Evolutionary conservation across 1,140 invertebrate genomes (phyloP).

Genomic region (Apocrypta bakeri): DNA sequence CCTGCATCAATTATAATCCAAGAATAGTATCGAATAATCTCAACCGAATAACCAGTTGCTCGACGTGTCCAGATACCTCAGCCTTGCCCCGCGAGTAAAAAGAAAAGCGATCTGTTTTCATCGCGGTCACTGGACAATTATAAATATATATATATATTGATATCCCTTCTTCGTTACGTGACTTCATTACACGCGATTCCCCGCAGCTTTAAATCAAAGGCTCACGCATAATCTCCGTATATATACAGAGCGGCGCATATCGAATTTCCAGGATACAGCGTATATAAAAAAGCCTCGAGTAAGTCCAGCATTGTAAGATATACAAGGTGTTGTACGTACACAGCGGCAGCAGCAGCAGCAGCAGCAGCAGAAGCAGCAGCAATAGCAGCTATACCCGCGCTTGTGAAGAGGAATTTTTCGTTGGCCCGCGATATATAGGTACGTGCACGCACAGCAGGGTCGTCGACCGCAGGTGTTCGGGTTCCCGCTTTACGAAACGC

Average conservation of each 20-base stretch:
- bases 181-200: not conserved
- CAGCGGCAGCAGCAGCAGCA: no score
- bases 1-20: not conserved
- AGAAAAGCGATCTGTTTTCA: not conserved
- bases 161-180: no score
- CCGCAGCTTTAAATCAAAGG: conserved; percentile 48
- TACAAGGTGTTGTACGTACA: no score
- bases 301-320: conserved; percentile 40
- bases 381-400: no score
- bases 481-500: conserved; percentile 46
- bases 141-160: not conserved
- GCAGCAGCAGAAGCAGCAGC: no score
- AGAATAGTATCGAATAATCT: not conserved
- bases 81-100: no score
- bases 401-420: conserved; percentile 68
- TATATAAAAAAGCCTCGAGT: conserved; percentile 48
- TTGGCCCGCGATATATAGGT: conserved; percentile 30
- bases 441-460: conserved; percentile 57
- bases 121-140: not conserved
- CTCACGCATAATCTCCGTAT: not conserved
- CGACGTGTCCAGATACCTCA: not conserved
- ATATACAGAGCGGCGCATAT: not conserved
- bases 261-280: not conserved
- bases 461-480: conserved; percentile 72
- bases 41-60: not conserved